Evolutionary conservation across 1,140 invertebrate species (phyloP), one percentile per base, ranked within the genome.

Genomic region (Temnothorax longispinosus): DNA sequence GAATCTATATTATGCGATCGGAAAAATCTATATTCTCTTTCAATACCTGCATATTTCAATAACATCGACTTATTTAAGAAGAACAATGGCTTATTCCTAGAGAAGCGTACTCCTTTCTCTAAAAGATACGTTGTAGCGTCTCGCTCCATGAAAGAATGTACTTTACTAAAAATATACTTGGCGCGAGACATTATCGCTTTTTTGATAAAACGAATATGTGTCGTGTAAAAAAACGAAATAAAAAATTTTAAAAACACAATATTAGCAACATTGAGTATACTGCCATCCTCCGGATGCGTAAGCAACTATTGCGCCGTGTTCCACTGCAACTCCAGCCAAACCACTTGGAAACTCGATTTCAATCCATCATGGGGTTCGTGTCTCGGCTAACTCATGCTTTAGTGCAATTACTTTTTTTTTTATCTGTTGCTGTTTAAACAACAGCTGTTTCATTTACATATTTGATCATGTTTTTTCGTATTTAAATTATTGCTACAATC

Each of bases 211-310:
- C 27, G 10, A 10, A 41, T 65, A 41, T 65, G 18, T 41, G 32
- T 27, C 10, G 38, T 13, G 10, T 69, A 50, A 67, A 67, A 41
- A 13, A 18, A 6, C 3, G 15, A 32, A n/a, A 47, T n/a, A 27
- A 44, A 27, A 62, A 41, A 21, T 21, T 41, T 77, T 7, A 44
- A 58, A 69, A 74, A 64, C 3, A n/a, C n/a, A 64, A 58, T 7
- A 52, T 64, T 88, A 80, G 18, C 18, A 71, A 56, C 65, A 60
- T 91, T 91, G 92, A 94, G 87, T 85, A 86, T 91, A 93, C 88
- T 92, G 94, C 94, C 94, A 95, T 95, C 94, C 67, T 67, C 62
- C 94, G 94, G 88, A 72, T 69, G 89, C 74, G 41, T 85, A 78
- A 54, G 87, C 89, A 95, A 94, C 84, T 86, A 38, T 81, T 82